Conservation (phyloP, 2,888 invertebrate species). For the Alitta virens region DNA sequence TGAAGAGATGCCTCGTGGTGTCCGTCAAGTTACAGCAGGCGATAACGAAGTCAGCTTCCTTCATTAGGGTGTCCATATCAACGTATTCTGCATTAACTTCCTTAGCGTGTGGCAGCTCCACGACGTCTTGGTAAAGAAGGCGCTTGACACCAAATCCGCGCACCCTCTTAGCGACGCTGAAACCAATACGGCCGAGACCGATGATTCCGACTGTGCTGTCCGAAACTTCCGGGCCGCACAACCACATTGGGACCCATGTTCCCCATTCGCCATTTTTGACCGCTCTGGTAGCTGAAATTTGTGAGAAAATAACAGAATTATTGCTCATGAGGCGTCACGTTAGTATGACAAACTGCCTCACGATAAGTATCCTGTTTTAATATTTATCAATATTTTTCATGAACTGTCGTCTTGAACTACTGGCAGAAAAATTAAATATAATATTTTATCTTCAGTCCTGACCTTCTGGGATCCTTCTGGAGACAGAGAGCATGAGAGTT, state of each 20-base stretch:
- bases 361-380: no score
- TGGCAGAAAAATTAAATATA: no score
- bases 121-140: conserved; percentile 65
- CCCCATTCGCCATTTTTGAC: conserved; percentile 74
- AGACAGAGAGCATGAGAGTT: conserved; percentile 76
- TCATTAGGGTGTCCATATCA: conserved; percentile 62
- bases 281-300: conserved; percentile 48
- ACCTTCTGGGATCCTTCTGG: conserved; percentile 76
- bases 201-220: conserved; percentile 68
- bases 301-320: no score
- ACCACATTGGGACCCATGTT: conserved; percentile 85
- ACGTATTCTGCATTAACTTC: background rate
- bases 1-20: conserved; percentile 78
- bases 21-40: conserved; percentile 76
- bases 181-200: conserved; percentile 58
- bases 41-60: conserved; percentile 81
- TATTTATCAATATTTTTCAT: no score
- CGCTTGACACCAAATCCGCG: conserved; percentile 71
- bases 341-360: no score
- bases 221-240: conserved; percentile 83
- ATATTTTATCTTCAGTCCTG: conserved; percentile 46
- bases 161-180: conserved; percentile 74
- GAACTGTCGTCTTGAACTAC: no score
- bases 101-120: background rate
- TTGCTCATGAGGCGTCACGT: no score